Evolutionary conservation across 2,888 invertebrate species (phyloP), one percentile per base, ranked within the genome.

Genomic region (Osedax fenrisi): DNA sequence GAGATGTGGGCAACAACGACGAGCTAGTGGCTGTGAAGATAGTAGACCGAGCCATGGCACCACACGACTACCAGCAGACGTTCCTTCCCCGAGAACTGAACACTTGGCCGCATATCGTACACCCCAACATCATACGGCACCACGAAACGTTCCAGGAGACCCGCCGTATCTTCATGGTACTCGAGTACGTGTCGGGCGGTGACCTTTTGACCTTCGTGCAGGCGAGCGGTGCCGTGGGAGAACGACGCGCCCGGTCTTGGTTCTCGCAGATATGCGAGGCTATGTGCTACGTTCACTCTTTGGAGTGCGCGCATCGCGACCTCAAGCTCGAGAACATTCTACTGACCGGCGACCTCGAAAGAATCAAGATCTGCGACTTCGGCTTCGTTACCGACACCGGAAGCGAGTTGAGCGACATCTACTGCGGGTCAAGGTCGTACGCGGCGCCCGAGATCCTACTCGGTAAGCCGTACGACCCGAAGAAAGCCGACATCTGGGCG

Each of bases 351-450:
- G 80, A 79, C 23, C 79, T 80, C 75, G 82, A 80, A 76, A 81
- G 81, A 76, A 84, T 86, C 27, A 86, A 86, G 77, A 80, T 86
- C 2, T 83, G 83, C 75, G 86, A 86, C 79, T 86, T 86, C 76
- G 86, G 86, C 26, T 86, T 86, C 78, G 83, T 84, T 27, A 84
- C 83, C 78, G 80, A 79, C 27, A 69, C 78, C 76, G 80, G 80
- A 26, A 81, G 80, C 72, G 78, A 80, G 17, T 79, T 86, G 56
- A 83, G 86, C 76, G 81, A 81, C 66, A 87, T 86, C 1, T 87
- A 85, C 78, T 87, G 87, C 79, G 87, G 87, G 17, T 85, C 85
- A 41, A 86, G 86, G 73, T 82, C 86, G 13, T 87, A 87, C 79
- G 84, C 84, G 0, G 82, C 84, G 10, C 84, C 84, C 0, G 84